A percentile compares a stretch with the other conserved stretches of the same genome.
Conservation (phyloP, 2,888 invertebrate species). For the Napeogenes inachia region DNA sequence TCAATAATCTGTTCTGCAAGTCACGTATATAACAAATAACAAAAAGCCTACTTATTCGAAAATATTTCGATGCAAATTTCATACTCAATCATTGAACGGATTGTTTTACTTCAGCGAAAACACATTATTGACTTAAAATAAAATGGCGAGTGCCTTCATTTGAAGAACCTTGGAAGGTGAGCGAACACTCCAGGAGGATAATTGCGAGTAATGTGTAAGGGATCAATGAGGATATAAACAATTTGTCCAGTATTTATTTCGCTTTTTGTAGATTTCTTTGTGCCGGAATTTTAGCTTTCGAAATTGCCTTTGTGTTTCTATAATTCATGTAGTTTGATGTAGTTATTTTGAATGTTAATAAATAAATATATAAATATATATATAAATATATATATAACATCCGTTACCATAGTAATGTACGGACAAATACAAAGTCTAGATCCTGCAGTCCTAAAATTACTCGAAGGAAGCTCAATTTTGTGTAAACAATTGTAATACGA, state of each 20-base stretch:
- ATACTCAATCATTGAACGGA: too few species aligned
- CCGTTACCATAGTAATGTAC: slow-evolving; percentile 3
- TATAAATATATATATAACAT: too few species aligned
- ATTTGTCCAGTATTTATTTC: neutral
- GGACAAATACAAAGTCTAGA: slow-evolving; percentile 5
- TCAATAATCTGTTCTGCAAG: too few species aligned
- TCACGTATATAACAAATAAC: too few species aligned
- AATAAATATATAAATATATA: too few species aligned
- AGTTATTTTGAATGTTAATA: too few species aligned
- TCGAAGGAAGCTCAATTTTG: slow-evolving; percentile 34
- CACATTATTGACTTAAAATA: too few species aligned
- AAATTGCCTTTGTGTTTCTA: too few species aligned
- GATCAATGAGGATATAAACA: slow-evolving; percentile 8
- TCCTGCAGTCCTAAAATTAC: slow-evolving; percentile 28
- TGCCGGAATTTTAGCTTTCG: neutral
- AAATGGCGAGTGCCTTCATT: neutral
- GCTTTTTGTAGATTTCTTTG: neutral
- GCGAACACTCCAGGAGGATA: slow-evolving; percentile 15
- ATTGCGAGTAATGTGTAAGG: slow-evolving; percentile 14
- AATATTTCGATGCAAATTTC: too few species aligned
- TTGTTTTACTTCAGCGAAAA: too few species aligned
- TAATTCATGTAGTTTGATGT: too few species aligned
- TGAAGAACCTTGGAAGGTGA: slow-evolving; percentile 3
- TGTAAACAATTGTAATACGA: slow-evolving; percentile 35
- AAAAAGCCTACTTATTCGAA: too few species aligned